Percentiles rank a stretch among this genome's conserved stretches.
Conservation (phyloP, 2,888 invertebrate species). For the Capitulum mitella region DNA sequence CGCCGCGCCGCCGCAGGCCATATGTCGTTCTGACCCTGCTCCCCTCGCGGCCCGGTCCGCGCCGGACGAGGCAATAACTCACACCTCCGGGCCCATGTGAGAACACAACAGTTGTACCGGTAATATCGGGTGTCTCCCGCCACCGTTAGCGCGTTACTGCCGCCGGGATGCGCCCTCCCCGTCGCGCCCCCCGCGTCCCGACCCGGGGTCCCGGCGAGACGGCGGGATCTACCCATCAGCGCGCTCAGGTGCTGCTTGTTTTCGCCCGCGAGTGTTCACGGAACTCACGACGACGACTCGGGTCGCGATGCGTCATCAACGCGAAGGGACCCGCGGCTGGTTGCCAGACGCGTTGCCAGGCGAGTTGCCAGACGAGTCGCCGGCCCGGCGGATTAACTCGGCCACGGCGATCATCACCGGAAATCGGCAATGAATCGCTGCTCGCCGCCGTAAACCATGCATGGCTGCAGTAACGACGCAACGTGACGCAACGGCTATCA, state of each 20-base stretch:
- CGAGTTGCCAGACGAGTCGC: not conserved
- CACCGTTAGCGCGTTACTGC: constrained; percentile 7
- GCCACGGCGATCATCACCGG: not conserved
- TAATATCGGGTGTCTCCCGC: not conserved
- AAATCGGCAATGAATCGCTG: not conserved
- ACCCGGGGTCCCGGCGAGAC: no score
- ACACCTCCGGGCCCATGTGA: constrained; percentile 3
- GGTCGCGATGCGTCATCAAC: no score
- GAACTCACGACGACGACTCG: no score
- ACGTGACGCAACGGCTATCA: not conserved
- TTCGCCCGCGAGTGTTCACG: no score
- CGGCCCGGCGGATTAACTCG: no score
- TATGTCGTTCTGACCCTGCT: not conserved
- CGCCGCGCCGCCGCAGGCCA: no score
- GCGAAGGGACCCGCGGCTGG: not conserved
- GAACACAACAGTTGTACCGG: constrained; percentile 22
- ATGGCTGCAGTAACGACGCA: not conserved
- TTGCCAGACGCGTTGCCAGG: not conserved
- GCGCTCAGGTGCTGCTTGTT: no score
- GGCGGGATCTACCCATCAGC: no score
- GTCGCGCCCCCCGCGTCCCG: not conserved
- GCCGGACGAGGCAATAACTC: not conserved
- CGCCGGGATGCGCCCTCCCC: not conserved
- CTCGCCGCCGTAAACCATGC: not conserved
- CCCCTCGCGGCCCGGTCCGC: not conserved